A percentile compares a stretch with the other conserved stretches of the same genome.
Evolutionary conservation across 1,140 invertebrate genomes (phyloP).

Genomic region (Brachionus koreanus): DNA sequence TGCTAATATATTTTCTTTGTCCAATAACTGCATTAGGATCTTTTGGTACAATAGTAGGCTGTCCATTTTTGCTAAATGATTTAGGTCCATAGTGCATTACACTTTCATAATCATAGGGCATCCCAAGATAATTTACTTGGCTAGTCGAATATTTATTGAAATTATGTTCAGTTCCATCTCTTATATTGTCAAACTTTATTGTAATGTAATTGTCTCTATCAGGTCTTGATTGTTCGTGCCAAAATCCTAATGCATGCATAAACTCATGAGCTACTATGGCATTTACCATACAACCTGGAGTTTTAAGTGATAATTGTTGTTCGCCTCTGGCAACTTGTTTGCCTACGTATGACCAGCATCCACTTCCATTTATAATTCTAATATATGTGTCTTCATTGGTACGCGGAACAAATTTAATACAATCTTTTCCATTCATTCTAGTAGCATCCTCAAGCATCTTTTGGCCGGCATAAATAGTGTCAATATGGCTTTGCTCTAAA

Average conservation of each 20-base stretch:
- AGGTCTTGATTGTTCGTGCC: conserved; percentile 43
- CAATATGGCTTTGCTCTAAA: conserved; percentile 2
- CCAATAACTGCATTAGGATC: neutral
- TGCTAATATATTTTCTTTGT: conserved; percentile 25
- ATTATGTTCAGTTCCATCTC: neutral
- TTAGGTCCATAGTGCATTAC: conserved; percentile 78
- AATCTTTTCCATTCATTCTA: neutral
- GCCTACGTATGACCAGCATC: conserved; percentile 41
- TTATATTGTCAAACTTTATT: neutral
- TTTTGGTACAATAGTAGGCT: conserved; percentile 56
- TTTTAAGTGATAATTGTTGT: conserved; percentile 22
- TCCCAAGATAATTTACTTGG: conserved; percentile 44
- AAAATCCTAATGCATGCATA: conserved; percentile 33
- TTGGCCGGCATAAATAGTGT: neutral
- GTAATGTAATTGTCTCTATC: conserved; percentile 41
- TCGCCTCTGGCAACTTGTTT: neutral
- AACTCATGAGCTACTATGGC: conserved; percentile 44
- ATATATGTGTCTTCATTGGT: conserved; percentile 38
- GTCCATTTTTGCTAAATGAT: conserved; percentile 71
- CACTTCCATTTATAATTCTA: conserved; percentile 10
- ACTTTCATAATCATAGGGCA: conserved; percentile 71
- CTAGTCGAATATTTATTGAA: conserved; percentile 38
- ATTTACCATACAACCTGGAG: conserved; percentile 24
- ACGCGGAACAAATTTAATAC: conserved; percentile 16
- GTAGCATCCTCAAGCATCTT: conserved; percentile 31